phyloP scores from a whole-genome alignment of 2,888 invertebrate genomes.

The Gari tellinella region DNA sequence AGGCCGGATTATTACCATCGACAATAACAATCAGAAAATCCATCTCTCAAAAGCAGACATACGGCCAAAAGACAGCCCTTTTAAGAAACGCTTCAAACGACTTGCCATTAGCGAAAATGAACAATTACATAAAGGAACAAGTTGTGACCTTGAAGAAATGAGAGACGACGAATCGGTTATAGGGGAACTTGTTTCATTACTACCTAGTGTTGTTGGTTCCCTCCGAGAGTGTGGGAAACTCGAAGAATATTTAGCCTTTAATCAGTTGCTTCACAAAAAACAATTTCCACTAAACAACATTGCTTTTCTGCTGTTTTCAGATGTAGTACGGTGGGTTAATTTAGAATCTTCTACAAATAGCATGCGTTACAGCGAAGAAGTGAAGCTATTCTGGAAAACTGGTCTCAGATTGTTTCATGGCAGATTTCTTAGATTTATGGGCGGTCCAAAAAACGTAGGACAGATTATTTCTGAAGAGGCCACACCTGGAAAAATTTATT shows the following conservation, averaged over 20 bases:
- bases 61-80: no score
- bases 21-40: no score
- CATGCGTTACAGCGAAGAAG: constrained; percentile 39
- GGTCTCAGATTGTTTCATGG: constrained; percentile 38
- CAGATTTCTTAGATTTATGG: constrained; percentile 39
- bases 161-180: not conserved
- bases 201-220: constrained; percentile 10
- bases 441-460: constrained; percentile 42
- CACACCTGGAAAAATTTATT: not conserved
- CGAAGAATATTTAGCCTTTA: constrained; percentile 18
- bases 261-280: constrained; percentile 12
- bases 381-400: constrained; percentile 39
- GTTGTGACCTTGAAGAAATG: no score
- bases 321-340: constrained; percentile 39
- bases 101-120: no score
- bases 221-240: constrained; percentile 13
- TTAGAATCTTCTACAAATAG: constrained; percentile 15
- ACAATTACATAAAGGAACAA: not conserved
- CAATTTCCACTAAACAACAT: constrained; percentile 36
- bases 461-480: constrained; percentile 7
- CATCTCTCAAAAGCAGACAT: no score
- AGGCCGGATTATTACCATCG: no score
- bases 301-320: constrained; percentile 43
- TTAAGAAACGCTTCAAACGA: no score
- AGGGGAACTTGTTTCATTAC: not conserved